Evolutionary conservation across 2,797 vertebrate genomes (phyloP).

Genomic region (Myioborus melanocephalus): DNA sequence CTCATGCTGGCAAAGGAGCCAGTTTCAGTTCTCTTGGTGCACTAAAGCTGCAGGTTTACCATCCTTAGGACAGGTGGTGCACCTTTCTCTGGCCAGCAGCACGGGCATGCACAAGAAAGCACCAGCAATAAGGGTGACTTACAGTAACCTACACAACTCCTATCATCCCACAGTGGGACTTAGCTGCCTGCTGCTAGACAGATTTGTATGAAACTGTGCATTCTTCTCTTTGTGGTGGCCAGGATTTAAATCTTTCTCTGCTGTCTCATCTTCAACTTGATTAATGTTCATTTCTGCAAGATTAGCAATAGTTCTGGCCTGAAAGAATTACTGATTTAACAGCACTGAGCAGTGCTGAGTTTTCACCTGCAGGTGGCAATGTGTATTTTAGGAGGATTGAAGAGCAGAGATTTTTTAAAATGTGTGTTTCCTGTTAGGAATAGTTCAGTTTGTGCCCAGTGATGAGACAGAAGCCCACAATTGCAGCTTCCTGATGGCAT

Average conservation of each 20-base stretch:
- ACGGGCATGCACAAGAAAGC: background rate
- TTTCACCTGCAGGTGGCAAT: conserved; percentile 55
- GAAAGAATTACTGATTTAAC: background rate
- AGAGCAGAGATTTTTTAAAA: background rate
- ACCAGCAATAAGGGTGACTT: background rate
- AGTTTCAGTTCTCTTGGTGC: background rate
- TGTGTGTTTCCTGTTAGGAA: background rate
- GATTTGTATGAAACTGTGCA: background rate
- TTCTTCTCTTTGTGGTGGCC: background rate
- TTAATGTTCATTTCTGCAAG: background rate
- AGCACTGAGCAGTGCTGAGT: background rate
- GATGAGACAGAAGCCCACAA: background rate
- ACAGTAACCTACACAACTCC: background rate
- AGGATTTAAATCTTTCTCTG: background rate
- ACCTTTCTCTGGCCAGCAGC: background rate
- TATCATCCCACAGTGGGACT: background rate
- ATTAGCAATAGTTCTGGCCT: background rate
- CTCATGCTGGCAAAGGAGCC: background rate
- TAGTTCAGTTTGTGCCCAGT: background rate
- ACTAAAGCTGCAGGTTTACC: background rate
- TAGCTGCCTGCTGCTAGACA: background rate
- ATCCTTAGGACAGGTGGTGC: background rate
- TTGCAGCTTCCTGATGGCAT: background rate
- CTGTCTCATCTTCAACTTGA: background rate
- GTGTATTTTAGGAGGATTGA: background rate